Percentiles rank a stretch among this genome's conserved stretches.
phyloP scores from a whole-genome alignment of 2,113 vertebrate genomes.

The Indicator maculatus region DNA sequence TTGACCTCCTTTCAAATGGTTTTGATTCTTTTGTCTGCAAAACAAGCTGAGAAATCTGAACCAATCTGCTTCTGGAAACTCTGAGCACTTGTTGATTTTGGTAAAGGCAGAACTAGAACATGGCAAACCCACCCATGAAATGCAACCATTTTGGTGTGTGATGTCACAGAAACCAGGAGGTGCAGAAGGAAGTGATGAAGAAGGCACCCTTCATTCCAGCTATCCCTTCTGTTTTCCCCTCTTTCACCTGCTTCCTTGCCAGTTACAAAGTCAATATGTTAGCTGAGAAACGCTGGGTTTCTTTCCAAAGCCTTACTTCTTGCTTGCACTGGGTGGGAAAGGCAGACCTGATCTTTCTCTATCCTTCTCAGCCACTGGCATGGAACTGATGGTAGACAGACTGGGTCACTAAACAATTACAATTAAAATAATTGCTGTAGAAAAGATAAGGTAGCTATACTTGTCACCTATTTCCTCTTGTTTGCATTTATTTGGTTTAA shows the following conservation, averaged over 20 bases:
- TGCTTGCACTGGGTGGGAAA: neutral
- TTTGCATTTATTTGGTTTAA: neutral
- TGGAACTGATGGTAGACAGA: neutral
- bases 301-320: neutral
- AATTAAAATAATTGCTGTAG: neutral
- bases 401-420: neutral
- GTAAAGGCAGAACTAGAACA: neutral
- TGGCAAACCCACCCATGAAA: neutral
- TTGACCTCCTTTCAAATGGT: constrained; percentile 45
- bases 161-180: neutral
- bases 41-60: constrained; percentile 30
- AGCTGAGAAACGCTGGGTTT: neutral
- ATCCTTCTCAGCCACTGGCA: neutral
- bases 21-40: constrained; percentile 49
- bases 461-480: neutral
- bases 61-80: neutral
- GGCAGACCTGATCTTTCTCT: neutral
- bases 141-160: neutral
- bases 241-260: neutral
- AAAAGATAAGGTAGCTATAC: neutral
- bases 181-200: neutral
- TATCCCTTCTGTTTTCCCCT: neutral
- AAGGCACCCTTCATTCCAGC: neutral
- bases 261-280: neutral
- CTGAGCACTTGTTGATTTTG: neutral